phyloP scores from a whole-genome alignment of 2,797 vertebrate genomes.

The Channa striata region DNA sequence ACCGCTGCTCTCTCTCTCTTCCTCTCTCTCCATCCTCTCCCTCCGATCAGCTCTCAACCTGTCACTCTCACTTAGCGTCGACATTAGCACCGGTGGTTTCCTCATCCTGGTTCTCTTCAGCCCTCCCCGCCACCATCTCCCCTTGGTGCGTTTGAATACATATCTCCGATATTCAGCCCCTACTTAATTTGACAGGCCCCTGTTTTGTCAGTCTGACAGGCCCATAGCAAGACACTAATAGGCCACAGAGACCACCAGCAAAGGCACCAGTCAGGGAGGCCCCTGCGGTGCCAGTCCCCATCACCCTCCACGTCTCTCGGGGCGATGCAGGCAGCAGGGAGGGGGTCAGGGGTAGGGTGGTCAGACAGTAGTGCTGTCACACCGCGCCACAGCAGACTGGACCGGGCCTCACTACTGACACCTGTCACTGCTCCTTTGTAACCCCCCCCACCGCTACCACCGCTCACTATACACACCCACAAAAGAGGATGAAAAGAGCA shows the following conservation, averaged over 20 bases:
- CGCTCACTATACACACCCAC: conserved; percentile 20
- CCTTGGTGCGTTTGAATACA: conserved; percentile 81
- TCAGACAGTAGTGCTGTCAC: conserved; percentile 72
- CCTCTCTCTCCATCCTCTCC: conserved; percentile 59
- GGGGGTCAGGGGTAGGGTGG: conserved; percentile 67
- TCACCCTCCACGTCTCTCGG: conserved; percentile 81
- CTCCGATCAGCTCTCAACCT: conserved; percentile 87
- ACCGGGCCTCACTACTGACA: conserved; percentile 68
- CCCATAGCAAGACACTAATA: conserved; percentile 88
- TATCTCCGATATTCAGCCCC: conserved; percentile 80
- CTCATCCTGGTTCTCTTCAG: conserved; percentile 79
- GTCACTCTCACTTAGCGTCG: conserved; percentile 96
- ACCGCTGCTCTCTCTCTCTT: conserved; percentile 50
- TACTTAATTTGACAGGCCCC: conserved; percentile 90
- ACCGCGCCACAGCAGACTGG: conserved; percentile 75
- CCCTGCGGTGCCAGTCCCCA: conserved; percentile 84
- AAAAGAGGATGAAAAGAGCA: conserved; percentile 74
- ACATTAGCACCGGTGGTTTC: conserved; percentile 93
- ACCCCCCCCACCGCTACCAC: background rate
- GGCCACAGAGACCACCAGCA: conserved; percentile 85
- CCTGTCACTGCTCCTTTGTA: conserved; percentile 50
- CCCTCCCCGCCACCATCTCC: conserved; percentile 71
- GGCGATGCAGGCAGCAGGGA: conserved; percentile 71
- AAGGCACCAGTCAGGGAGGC: conserved; percentile 82
- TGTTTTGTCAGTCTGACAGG: conserved; percentile 88